Percentiles rank a stretch among this genome's conserved stretches.
Evolutionary conservation across 92 coral and sea anemone genomes (phyloP).

Genomic region (Paramuricea clavata): DNA sequence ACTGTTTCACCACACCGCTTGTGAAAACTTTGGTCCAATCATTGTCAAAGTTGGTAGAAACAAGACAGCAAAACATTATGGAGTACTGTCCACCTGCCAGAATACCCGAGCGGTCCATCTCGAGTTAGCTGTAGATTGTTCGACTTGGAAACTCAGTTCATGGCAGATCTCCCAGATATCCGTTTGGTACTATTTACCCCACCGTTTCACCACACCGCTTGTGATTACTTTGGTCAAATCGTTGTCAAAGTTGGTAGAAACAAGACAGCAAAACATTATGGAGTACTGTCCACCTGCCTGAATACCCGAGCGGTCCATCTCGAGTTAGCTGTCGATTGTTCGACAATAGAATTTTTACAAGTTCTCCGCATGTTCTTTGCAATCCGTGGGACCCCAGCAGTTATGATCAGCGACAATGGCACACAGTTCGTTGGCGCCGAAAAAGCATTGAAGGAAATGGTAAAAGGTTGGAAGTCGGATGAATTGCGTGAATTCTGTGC

Average conservation of each 20-base stretch:
- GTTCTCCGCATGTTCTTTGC: conserved; percentile 70
- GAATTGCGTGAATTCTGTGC: conserved; percentile 67
- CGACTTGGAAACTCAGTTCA: too few relatives aligned
- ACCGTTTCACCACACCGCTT: too few relatives aligned
- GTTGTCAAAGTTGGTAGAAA: conserved; percentile 27
- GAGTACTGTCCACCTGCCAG: too few relatives aligned
- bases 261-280: conserved; percentile 42
- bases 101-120: too few relatives aligned
- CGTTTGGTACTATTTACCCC: too few relatives aligned
- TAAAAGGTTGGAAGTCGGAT: conserved; percentile 52
- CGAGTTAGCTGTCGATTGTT: conserved; percentile 66
- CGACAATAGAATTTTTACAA: conserved; percentile 72
- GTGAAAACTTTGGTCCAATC: too few relatives aligned
- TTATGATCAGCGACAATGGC: conserved; percentile 66
- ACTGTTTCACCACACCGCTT: too few relatives aligned
- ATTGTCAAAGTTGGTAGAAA: too few relatives aligned
- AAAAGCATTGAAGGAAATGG: conserved; percentile 47
- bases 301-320: conserved; percentile 69
- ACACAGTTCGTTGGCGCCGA: conserved; percentile 76
- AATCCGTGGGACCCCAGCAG: conserved; percentile 64
- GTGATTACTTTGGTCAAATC: conserved; percentile 35
- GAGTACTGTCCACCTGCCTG: conserved; percentile 43
- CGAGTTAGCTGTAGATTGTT: too few relatives aligned
- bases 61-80: too few relatives aligned
- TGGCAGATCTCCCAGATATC: too few relatives aligned